phyloP scores from a whole-genome alignment of 2,888 invertebrate species.

The Invenusta paracnida region DNA sequence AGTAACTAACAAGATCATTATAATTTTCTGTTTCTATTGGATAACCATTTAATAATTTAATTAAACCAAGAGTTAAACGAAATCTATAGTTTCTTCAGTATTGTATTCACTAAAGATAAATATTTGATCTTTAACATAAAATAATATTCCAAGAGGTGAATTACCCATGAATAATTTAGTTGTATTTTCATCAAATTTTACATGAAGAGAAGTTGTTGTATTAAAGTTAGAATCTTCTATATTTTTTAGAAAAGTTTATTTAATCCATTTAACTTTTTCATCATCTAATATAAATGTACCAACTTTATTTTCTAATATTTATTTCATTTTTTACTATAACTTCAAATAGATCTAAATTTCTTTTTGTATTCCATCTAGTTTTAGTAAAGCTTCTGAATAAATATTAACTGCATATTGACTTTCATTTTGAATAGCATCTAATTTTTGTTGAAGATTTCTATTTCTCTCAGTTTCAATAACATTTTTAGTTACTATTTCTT shows the following conservation, averaged over 20 bases:
- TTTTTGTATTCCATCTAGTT: not conserved
- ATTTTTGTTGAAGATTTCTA: not conserved
- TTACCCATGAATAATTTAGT: not conserved
- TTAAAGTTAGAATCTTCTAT: not conserved
- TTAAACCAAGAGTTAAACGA: too few species aligned
- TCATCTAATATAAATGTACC: not conserved
- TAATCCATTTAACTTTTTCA: not conserved
- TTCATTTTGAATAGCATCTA: not conserved
- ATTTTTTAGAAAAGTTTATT: not conserved
- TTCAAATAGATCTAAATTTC: not conserved
- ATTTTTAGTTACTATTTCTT: not conserved
- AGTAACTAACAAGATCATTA: too few species aligned
- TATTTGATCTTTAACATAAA: too few species aligned
- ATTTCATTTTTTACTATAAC: not conserved
- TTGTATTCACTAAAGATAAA: too few species aligned
- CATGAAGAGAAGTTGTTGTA: not conserved
- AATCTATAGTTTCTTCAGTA: too few species aligned
- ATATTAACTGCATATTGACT: not conserved
- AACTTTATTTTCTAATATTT: not conserved
- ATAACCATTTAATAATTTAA: too few species aligned
- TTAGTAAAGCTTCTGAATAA: not conserved
- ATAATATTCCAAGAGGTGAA: not conserved
- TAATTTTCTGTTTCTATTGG: too few species aligned
- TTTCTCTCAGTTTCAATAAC: not conserved
- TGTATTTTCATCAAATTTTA: not conserved